These are phyloP conservation scores for Pipa parva DNA, from an alignment of 2,113 vertebrate species.

Conservation along the genomic window DNA sequence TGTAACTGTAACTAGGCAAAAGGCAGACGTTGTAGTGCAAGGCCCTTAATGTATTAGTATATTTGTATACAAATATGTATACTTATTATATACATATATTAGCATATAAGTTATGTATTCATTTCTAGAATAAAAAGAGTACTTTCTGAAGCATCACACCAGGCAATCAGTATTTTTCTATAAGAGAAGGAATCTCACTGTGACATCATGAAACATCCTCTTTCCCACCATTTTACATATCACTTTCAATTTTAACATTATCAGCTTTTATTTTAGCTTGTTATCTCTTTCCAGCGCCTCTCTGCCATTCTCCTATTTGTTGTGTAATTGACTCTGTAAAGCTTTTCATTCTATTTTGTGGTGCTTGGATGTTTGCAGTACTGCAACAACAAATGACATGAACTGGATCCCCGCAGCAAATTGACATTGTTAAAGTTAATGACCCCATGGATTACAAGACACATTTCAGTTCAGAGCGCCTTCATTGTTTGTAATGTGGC, in stretches of 20 bases:
- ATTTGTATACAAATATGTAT: too few relatives aligned
- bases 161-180: too few relatives aligned
- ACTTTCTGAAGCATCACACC: too few relatives aligned
- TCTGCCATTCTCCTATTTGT: background rate
- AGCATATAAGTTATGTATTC: too few relatives aligned
- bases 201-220: too few relatives aligned
- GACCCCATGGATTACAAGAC: constrained; percentile 55
- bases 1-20: too few relatives aligned
- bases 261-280: background rate
- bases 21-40: too few relatives aligned
- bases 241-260: background rate
- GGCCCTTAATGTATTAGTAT: too few relatives aligned
- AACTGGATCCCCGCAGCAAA: constrained; percentile 47
- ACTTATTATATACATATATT: too few relatives aligned
- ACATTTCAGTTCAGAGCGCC: constrained; percentile 57
- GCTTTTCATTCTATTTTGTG: constrained; percentile 28
- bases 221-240: background rate
- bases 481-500: constrained; percentile 55
- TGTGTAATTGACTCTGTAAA: constrained; percentile 23
- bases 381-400: constrained; percentile 50
- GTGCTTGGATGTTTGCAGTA: constrained; percentile 45
- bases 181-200: too few relatives aligned
- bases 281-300: background rate
- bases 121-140: too few relatives aligned
- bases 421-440: constrained; percentile 62